Evolutionary conservation across 2,113 vertebrate species (phyloP).

Genomic region (Vidua chalybeata): DNA sequence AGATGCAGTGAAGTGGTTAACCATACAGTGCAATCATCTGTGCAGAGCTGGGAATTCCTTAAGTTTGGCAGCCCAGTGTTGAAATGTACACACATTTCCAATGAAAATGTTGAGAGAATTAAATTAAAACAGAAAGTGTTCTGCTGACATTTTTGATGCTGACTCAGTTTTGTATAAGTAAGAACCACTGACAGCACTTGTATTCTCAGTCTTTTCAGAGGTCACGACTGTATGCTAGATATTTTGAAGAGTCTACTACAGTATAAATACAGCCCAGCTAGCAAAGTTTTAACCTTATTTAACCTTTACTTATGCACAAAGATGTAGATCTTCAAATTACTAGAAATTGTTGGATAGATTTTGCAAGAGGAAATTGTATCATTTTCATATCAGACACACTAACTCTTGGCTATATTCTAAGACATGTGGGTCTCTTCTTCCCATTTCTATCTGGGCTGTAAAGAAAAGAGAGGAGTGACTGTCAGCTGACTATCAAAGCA

Average conservation of each 20-base stretch:
- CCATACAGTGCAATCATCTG: neutral
- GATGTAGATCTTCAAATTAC: neutral
- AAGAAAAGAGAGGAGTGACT: neutral
- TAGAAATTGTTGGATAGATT: neutral
- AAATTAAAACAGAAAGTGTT: conserved; percentile 24
- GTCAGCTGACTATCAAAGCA: neutral
- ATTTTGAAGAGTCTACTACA: neutral
- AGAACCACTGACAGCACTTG: neutral
- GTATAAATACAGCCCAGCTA: neutral
- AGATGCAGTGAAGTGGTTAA: neutral
- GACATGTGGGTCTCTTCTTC: neutral
- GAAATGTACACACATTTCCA: neutral
- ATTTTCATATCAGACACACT: neutral
- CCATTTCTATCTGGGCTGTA: neutral
- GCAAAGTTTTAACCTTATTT: neutral
- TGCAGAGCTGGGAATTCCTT: neutral
- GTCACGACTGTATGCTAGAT: neutral
- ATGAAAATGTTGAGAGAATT: neutral
- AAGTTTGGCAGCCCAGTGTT: neutral
- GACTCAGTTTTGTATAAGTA: neutral
- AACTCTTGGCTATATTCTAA: neutral
- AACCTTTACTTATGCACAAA: neutral
- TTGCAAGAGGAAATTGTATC: neutral
- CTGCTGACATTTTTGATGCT: conserved; percentile 1
- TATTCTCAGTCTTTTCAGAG: neutral